Conservation (phyloP, 2,113 vertebrate genomes). For the Cygnus buccinator region DNA sequence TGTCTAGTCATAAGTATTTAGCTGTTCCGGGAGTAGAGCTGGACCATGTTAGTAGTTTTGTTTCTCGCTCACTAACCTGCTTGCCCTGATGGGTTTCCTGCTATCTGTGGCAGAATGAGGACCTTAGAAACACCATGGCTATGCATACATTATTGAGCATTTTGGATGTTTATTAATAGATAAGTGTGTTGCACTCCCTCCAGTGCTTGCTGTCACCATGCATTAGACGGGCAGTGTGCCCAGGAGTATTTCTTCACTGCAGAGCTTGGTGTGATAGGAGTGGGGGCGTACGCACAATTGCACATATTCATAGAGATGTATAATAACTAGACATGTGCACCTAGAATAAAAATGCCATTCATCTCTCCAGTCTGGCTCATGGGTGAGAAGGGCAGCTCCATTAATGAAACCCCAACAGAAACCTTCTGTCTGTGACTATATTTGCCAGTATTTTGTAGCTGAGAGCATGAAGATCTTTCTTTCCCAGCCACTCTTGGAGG, state of each 20-base stretch:
- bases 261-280: background rate
- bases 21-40: background rate
- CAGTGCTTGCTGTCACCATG: conserved; percentile 42
- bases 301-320: background rate
- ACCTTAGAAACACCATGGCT: background rate
- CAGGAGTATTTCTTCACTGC: background rate
- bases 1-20: background rate
- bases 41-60: background rate
- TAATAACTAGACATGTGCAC: background rate
- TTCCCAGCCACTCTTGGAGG: background rate
- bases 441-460: background rate
- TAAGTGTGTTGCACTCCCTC: conserved; percentile 28
- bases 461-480: background rate
- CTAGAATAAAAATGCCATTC: background rate
- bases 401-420: background rate
- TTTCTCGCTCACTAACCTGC: conserved; percentile 43
- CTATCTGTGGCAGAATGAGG: background rate
- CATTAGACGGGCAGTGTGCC: conserved; percentile 16
- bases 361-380: background rate
- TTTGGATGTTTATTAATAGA: conserved; percentile 61
- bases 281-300: background rate
- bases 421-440: background rate
- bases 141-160: conserved; percentile 48
- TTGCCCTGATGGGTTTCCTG: background rate
- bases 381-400: background rate